Evolutionary conservation across 2,888 invertebrate species (phyloP).

Genomic region (Lasioglossum zephyrum): DNA sequence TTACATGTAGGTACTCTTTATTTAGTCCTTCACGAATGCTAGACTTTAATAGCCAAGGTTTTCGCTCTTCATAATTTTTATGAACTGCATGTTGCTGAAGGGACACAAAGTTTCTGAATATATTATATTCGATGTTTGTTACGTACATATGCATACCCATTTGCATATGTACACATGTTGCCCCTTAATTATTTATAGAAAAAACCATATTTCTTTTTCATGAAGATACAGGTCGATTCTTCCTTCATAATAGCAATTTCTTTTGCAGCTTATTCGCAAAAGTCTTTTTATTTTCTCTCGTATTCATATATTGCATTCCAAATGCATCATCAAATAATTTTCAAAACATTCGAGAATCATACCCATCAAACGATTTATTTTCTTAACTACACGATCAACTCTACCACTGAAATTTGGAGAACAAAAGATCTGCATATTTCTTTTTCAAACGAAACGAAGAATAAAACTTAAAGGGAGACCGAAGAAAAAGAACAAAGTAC

Average conservation of each 20-base stretch:
- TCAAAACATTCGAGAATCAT: neutral
- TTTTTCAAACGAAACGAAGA: conserved; percentile 10
- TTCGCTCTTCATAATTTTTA: conserved; percentile 42
- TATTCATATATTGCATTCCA: conserved; percentile 32
- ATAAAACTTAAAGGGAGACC: conserved; percentile 4
- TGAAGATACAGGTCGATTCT: conserved; percentile 16
- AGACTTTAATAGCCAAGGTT: conserved; percentile 28
- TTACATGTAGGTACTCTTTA: conserved; percentile 26
- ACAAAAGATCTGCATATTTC: conserved; percentile 20
- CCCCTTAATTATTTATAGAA: conserved; percentile 4
- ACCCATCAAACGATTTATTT: conserved; percentile 3
- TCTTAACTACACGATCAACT: conserved; percentile 20
- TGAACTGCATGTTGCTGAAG: conserved; percentile 38
- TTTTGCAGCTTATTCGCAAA: conserved; percentile 2
- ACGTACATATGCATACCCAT: neutral
- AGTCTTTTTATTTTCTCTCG: conserved; percentile 23
- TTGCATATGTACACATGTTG: neutral
- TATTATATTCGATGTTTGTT: conserved; percentile 19
- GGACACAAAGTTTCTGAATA: conserved; percentile 27
- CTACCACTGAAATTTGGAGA: neutral
- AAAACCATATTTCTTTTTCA: neutral
- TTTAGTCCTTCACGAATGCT: conserved; percentile 25
- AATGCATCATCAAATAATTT: conserved; percentile 30
- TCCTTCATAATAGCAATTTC: conserved; percentile 29
- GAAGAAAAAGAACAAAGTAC: conserved; percentile 17